phyloP scores from a whole-genome alignment of 2,888 invertebrate species.

The Callosobruchus maculatus region DNA sequence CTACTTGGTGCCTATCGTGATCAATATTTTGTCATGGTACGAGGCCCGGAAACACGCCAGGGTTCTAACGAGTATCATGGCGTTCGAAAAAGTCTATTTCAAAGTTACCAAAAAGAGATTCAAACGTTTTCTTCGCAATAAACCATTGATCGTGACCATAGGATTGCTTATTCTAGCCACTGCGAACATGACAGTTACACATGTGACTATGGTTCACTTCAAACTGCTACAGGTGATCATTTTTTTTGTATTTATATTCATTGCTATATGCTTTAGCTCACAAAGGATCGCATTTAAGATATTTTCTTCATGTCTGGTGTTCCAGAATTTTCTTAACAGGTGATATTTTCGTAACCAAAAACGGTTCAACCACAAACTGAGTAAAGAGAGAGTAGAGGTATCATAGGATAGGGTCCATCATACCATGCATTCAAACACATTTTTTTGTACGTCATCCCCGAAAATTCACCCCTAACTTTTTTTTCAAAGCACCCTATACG shows the following conservation, averaged over 20 bases:
- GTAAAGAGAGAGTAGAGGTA: too few relatives aligned
- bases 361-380: too few relatives aligned
- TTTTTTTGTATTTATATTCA: background rate
- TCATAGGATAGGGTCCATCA: too few relatives aligned
- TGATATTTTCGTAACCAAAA: too few relatives aligned
- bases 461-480: too few relatives aligned
- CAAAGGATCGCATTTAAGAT: too few relatives aligned
- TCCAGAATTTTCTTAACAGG: too few relatives aligned
- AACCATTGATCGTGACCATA: conserved; percentile 57
- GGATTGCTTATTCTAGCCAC: conserved; percentile 60
- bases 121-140: conserved; percentile 56
- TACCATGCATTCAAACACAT: too few relatives aligned
- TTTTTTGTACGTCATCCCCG: too few relatives aligned
- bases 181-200: conserved; percentile 63
- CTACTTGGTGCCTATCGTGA: conserved; percentile 63
- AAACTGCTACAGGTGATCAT: conserved; percentile 55
- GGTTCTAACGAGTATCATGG: conserved; percentile 62
- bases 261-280: too few relatives aligned
- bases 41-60: conserved; percentile 62
- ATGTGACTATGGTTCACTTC: conserved; percentile 68
- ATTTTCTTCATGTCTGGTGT: too few relatives aligned
- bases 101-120: conserved; percentile 58
- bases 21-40: conserved; percentile 50
- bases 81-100: conserved; percentile 64
- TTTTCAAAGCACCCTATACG: too few relatives aligned